Evolutionary conservation across 2,797 vertebrate species (phyloP).

Genomic region (Coregonus sp.): DNA sequence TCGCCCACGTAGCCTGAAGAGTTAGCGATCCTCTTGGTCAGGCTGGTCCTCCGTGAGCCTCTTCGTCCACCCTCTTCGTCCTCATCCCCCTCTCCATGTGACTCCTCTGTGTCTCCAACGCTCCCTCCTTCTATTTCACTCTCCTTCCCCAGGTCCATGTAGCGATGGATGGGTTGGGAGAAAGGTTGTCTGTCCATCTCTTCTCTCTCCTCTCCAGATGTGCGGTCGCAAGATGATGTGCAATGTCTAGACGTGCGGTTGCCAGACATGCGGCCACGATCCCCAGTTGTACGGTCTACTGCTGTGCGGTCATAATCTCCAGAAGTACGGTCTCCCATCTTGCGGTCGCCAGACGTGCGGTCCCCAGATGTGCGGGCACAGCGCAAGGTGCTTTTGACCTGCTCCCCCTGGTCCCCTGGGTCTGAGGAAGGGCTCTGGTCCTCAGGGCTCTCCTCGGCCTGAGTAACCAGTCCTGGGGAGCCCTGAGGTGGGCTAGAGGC

Average conservation of each 20-base stretch:
- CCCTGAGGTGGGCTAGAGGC: slow-evolving; percentile 32
- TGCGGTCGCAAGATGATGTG: slow-evolving; percentile 68
- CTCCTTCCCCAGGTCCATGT: slow-evolving; percentile 78
- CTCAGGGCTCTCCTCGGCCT: slow-evolving; percentile 65
- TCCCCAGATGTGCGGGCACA: slow-evolving; percentile 81
- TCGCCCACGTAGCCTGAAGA: slow-evolving; percentile 97
- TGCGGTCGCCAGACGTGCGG: slow-evolving; percentile 66
- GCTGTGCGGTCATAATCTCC: neutral
- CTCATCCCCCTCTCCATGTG: slow-evolving; percentile 69
- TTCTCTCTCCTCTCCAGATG: slow-evolving; percentile 67
- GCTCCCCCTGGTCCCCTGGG: slow-evolving; percentile 69
- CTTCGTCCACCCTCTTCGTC: slow-evolving; percentile 85
- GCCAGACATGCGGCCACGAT: neutral
- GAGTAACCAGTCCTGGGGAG: slow-evolving; percentile 50
- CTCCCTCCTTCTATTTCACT: slow-evolving; percentile 61
- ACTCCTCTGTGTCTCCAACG: slow-evolving; percentile 72
- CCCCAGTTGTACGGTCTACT: neutral
- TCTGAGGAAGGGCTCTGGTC: slow-evolving; percentile 69
- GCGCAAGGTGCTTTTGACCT: slow-evolving; percentile 75
- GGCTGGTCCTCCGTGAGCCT: slow-evolving; percentile 84
- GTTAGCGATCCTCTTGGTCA: slow-evolving; percentile 97
- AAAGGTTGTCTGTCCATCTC: slow-evolving; percentile 45
- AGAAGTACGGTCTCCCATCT: neutral
- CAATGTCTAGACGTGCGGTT: neutral
- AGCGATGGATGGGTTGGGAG: slow-evolving; percentile 35